Evolutionary conservation across 2,113 vertebrate genomes (phyloP), one percentile per base, ranked within the genome.

Genomic region (Megaceryle torquata): DNA sequence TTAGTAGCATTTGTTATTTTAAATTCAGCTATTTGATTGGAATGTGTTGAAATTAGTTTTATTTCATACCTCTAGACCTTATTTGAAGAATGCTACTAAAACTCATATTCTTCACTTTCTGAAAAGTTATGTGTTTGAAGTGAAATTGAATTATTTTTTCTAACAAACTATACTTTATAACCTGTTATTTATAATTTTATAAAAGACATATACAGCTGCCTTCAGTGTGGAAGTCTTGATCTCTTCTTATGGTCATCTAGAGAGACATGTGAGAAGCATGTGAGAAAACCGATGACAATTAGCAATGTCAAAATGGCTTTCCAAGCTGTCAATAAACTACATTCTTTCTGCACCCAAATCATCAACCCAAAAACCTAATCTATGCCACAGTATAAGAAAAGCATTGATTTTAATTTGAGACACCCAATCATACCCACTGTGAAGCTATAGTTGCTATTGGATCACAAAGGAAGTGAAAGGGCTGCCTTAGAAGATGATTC

Each of bases 321-420:
- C 90, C 80, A 96, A 93, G 61, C 80, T 82, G 79, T 46, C 86
- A 82, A 64, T 95, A 96, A 97, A 97, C 96, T 65, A 67, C 15
- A 6, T 57, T 91, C 64, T 90, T 92, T 84, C 74, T 81, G 77
- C 17, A 69, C 33, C 92, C 75, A 79, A n/a, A 87, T 39, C 22
- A 8, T 57, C 65, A 96, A 94, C n/a, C 15, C 20, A 54, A 91
- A 88, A 88, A 31, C 22, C 41, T 78, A 41, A 86, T 54, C 76
- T 89, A 79, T 69, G 53, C 53, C 44, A 75, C 57, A 29, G 57
- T 82, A 76, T 78, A 75, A 87, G 44, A 70, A 91, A 96, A 97
- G 83, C 65, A 88, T 87, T 64, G 69, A 92, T 93, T 87, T 85
- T 91, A 37, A 89, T 95, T 95, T 87, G 57, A 76, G 80, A 87